Conservation (phyloP, 2,113 vertebrate genomes). For the Cryptomyrus ogoouensis region DNA sequence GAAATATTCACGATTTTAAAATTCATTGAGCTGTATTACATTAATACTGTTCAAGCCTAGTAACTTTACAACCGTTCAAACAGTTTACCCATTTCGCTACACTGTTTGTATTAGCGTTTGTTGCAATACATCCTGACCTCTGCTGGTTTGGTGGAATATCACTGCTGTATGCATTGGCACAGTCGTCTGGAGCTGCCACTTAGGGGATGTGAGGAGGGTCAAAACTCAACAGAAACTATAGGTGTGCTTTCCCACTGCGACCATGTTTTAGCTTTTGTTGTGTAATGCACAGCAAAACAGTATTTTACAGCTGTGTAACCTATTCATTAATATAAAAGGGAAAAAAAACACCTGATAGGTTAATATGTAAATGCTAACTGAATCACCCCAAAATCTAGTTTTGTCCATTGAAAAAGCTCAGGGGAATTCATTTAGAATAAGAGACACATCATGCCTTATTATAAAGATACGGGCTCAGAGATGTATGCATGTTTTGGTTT, state of each 20-base stretch:
- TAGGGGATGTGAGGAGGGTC: background rate
- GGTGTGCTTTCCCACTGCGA: background rate
- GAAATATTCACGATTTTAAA: background rate
- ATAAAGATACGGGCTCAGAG: background rate
- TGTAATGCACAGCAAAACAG: background rate
- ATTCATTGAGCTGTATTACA: background rate
- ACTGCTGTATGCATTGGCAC: background rate
- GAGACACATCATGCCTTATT: background rate
- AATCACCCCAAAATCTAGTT: background rate
- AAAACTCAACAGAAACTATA: background rate
- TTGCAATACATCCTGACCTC: background rate
- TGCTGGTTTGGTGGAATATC: background rate
- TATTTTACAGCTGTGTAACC: background rate
- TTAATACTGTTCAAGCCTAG: background rate
- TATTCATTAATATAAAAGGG: too few relatives aligned
- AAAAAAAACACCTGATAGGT: background rate
- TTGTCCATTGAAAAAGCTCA: background rate
- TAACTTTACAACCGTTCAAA: background rate
- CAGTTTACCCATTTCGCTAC: background rate
- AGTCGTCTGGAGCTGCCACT: background rate
- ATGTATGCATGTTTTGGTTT: background rate
- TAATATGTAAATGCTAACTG: background rate
- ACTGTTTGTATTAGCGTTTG: too few relatives aligned
- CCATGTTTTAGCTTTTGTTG: background rate
- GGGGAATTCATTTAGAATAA: background rate